These are phyloP conservation scores for Pristionchus fissidentatus DNA, from an alignment of 2,888 invertebrate species.

Conservation along the genomic window DNA sequence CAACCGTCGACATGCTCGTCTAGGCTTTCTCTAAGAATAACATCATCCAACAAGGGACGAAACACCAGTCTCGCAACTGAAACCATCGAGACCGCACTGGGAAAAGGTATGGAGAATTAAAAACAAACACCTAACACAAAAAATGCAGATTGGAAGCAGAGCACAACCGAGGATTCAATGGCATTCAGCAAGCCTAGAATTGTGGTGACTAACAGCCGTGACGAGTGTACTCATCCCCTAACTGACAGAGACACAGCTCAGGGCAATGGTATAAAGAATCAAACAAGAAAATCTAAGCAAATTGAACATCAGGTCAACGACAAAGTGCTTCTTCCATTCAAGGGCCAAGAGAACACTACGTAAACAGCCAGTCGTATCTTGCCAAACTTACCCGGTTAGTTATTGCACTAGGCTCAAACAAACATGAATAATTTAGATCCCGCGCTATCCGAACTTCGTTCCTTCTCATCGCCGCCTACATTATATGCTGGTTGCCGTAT, in stretches of 20 bases:
- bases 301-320: constrained; percentile 48
- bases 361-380: constrained; percentile 64
- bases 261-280: neutral
- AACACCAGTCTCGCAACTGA: constrained; percentile 52
- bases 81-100: constrained; percentile 67
- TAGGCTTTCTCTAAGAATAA: constrained; percentile 35
- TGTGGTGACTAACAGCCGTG: constrained; percentile 55
- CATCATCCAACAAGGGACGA: constrained; percentile 47
- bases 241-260: constrained; percentile 47
- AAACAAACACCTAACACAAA: neutral
- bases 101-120: constrained; percentile 40
- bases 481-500: constrained; percentile 75
- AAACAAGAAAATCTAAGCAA: neutral
- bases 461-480: constrained; percentile 71
- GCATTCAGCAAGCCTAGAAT: constrained; percentile 56
- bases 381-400: constrained; percentile 62
- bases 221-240: constrained; percentile 60
- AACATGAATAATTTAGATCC: constrained; percentile 57
- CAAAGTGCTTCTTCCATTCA: constrained; percentile 45
- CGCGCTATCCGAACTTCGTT: constrained; percentile 72
- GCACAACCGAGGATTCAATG: constrained; percentile 19
- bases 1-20: constrained; percentile 62
- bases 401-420: too few relatives aligned
- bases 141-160: constrained; percentile 59
- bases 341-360: constrained; percentile 57